Percentiles rank a stretch among this genome's conserved stretches.
These are phyloP conservation scores for Cremastinae sp. DNA, from an alignment of 2,888 invertebrate species.

Conservation along the genomic window DNA sequence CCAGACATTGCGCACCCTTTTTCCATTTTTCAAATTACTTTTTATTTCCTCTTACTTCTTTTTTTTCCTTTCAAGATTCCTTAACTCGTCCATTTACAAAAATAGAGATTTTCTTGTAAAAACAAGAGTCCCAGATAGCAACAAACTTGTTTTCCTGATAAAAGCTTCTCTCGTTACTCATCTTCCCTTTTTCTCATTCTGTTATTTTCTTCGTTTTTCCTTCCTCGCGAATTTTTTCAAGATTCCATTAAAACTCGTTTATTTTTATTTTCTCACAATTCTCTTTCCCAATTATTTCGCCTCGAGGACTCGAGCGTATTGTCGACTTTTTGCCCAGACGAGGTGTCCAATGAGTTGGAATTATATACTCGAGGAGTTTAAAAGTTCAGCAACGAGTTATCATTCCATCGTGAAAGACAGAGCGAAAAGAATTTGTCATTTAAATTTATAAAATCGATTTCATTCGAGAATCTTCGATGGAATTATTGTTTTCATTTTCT, in stretches of 20 bases:
- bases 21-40: not conserved
- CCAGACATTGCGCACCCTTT: not conserved
- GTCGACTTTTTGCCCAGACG: not conserved
- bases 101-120: no score
- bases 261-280: conserved; percentile 5
- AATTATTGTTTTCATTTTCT: not conserved
- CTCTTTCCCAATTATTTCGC: conserved; percentile 22
- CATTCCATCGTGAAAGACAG: not conserved
- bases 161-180: conserved; percentile 29
- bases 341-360: not conserved
- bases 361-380: not conserved
- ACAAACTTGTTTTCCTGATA: conserved; percentile 41
- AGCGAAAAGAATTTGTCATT: not conserved
- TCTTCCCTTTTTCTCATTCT: not conserved
- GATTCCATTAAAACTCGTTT: conserved; percentile 9
- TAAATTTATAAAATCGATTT: conserved; percentile 8
- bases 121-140: conserved; percentile 15
- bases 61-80: no score
- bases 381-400: conserved; percentile 12
- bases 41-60: not conserved
- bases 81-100: no score
- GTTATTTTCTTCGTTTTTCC: not conserved
- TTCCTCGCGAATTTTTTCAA: conserved; percentile 24
- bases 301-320: conserved; percentile 12
- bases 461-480: not conserved